Base-by-base conservation (phyloP, 92 coral and sea anemone genomes). In the Phenganax stokvisi region DNA sequence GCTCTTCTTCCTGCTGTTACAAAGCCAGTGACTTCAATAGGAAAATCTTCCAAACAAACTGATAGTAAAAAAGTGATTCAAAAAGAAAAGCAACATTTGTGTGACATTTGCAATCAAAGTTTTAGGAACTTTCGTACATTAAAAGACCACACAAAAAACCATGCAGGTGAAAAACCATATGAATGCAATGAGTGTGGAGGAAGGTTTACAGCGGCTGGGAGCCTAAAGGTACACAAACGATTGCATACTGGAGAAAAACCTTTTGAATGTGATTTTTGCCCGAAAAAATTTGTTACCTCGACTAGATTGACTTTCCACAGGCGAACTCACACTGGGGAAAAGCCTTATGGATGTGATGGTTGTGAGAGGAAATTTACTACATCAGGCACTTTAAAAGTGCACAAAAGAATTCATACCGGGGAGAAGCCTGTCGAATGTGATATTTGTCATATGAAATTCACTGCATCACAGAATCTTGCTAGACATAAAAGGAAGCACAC, bases 401-500 rank as follows among this genome's bases (percentile, higher is more conserved):
- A 80, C 53, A 51, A 44, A 47, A 29, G 65, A 20, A 37, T 58
- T 4, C 84, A 80, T 81, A 90, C 97, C 20, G 51, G 55, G 12
- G 82, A 77, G 3, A 77, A 77, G 20, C 60, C 82, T 4, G 12
- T n/a, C 69, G 55, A 77, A 54, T 77, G 82, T 15, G 82, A 61
- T 16, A 37, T 31, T 56, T 77, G 82, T 51, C 12, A 77, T 9
- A 10, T n/a, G 82, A 61, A 10, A 29, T 77, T 77, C 57, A 15
- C 65, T 54, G 44, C 56, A 47, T 51, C 64, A 20, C 9, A 17
- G 3, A 17, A 77, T 77, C 44, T 77, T 4, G 64, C 25, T n/a
- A 47, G 25, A 17, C 82, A 77, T 28, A n/a, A 59, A 55, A 29
- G 61, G 12, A 77, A 13, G 9, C 82, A 77, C 54, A 55, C 25